Conservation (phyloP, 64 coral and sea anemone genomes). For the Hydrozoanthus tunicans region DNA sequence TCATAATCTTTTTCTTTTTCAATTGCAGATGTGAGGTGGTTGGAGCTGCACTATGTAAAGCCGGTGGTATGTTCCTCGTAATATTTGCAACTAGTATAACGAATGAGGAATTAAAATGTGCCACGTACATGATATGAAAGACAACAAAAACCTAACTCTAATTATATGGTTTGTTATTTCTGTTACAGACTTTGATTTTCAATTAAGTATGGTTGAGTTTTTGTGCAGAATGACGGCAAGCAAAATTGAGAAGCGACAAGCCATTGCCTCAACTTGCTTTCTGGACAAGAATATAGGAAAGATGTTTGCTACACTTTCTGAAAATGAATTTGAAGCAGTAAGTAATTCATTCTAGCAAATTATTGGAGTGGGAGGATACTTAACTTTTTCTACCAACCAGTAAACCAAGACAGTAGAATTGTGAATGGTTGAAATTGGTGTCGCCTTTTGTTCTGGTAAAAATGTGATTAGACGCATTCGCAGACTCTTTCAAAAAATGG, state of each 20-base stretch:
- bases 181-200: conserved; percentile 54
- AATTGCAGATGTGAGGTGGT: conserved; percentile 8
- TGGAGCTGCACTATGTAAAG: not conserved
- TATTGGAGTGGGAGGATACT: too few relatives aligned
- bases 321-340: conserved; percentile 23
- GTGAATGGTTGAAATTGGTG: too few relatives aligned
- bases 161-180: not conserved
- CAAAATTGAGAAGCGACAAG: not conserved
- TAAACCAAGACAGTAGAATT: too few relatives aligned
- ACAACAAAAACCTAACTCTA: not conserved
- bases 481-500: too few relatives aligned
- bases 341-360: not conserved
- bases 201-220: conserved; percentile 49
- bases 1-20: not conserved
- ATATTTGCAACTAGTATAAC: not conserved
- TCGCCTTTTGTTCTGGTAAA: too few relatives aligned
- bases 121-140: not conserved
- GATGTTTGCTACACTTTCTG: not conserved
- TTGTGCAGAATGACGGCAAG: conserved; percentile 34
- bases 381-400: too few relatives aligned
- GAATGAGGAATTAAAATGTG: not conserved
- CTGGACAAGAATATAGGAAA: conserved; percentile 33
- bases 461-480: too few relatives aligned
- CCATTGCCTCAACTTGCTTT: conserved; percentile 22
- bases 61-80: conserved; percentile 20